Percentiles rank a stretch among this genome's conserved stretches.
Evolutionary conservation across 2,797 vertebrate genomes (phyloP).

Genomic region (Sebastiscus tertius): DNA sequence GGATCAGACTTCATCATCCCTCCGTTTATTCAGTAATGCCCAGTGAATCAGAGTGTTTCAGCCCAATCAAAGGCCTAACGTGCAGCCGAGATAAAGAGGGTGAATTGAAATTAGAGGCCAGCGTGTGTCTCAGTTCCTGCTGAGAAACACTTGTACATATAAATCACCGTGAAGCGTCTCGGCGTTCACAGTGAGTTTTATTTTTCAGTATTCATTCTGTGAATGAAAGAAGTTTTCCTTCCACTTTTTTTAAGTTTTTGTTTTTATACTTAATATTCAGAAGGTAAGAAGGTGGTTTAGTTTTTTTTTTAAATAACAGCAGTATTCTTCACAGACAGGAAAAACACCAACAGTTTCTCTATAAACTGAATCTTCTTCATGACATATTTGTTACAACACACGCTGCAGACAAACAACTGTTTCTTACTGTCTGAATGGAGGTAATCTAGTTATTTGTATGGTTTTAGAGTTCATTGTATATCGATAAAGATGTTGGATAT

Average conservation of each 20-base stretch:
- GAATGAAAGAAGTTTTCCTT: slow-evolving; percentile 76
- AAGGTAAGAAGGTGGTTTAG: neutral
- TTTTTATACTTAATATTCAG: slow-evolving; percentile 26
- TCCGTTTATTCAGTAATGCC: slow-evolving; percentile 57
- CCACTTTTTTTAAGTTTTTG: slow-evolving; percentile 22
- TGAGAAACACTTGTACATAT: slow-evolving; percentile 12
- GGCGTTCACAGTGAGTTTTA: slow-evolving; percentile 49
- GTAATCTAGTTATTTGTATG: slow-evolving; percentile 5
- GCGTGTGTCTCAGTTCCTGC: neutral
- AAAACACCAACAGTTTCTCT: neutral
- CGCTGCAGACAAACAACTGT: neutral
- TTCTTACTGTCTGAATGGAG: neutral
- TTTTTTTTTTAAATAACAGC: slow-evolving; percentile 1
- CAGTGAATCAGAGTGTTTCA: slow-evolving; percentile 48
- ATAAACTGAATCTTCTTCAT: neutral
- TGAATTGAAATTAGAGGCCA: slow-evolving; percentile 24
- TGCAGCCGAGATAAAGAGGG: slow-evolving; percentile 51
- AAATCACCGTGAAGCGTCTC: slow-evolving; percentile 1
- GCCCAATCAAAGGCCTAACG: slow-evolving; percentile 68
- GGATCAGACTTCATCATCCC: slow-evolving; percentile 71
- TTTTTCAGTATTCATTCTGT: slow-evolving; percentile 82
- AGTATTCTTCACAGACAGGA: slow-evolving; percentile 15
- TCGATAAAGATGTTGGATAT: neutral
- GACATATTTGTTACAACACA: neutral
- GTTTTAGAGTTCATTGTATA: neutral